These are phyloP conservation scores for Mareca strepera DNA, from an alignment of 2,797 vertebrate genomes.

Conservation along the genomic window DNA sequence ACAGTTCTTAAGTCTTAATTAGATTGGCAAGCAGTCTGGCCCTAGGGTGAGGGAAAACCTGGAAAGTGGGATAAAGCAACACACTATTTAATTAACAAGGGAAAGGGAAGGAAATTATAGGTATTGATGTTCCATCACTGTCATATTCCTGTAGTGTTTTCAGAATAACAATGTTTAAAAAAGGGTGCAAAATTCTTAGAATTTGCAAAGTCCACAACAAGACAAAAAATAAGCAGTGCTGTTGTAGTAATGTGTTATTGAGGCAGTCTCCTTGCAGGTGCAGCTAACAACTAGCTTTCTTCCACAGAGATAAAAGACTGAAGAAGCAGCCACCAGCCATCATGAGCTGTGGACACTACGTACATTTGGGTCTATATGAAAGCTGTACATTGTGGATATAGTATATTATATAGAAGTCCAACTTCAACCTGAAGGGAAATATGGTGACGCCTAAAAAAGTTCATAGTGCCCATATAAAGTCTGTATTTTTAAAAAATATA, in stretches of 20 bases:
- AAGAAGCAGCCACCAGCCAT: neutral
- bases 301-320: neutral
- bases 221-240: neutral
- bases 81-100: constrained; percentile 12
- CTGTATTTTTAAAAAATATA: neutral
- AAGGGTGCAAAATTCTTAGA: neutral
- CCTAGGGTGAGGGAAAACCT: constrained; percentile 22
- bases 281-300: neutral
- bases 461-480: neutral
- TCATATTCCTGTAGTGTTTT: constrained; percentile 9
- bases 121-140: neutral
- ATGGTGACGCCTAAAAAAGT: neutral
- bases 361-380: neutral
- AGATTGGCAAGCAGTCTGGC: constrained; percentile 31
- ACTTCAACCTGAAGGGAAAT: neutral
- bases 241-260: neutral
- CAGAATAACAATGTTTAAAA: neutral
- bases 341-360: neutral
- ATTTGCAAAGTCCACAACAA: neutral
- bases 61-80: constrained; percentile 5
- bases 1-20: constrained; percentile 73
- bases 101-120: neutral
- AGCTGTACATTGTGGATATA: neutral
- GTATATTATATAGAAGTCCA: neutral
- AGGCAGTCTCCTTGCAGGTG: neutral